Base-by-base conservation (phyloP, 2,113 vertebrate genomes). In the Gasterosteus aculeatus region DNA sequence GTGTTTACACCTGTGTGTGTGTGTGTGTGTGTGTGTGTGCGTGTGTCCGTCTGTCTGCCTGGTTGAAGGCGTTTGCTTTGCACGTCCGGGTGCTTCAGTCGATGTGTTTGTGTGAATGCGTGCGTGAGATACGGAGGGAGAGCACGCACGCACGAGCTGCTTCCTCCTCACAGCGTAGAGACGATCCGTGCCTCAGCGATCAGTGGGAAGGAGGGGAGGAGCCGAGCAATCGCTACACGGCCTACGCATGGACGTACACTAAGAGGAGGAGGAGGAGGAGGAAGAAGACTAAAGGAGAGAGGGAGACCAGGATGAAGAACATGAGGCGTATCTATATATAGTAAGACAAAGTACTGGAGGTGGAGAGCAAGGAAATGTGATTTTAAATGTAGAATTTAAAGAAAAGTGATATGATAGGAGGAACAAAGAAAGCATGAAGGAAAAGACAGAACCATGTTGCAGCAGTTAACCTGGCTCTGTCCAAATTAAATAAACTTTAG, bases 161-260 rank as follows among this genome's bases (percentile, higher is more conserved):
- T 90, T 88, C 77, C 39, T 63, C 85, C 81, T 87, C 77, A 77
- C 56, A 72, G 80, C 69, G 1, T 82, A 49, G 54, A 91, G 80
- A 87, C 76, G 81, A 84, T 91, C 81, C 79, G 77, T 54, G 86
- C 84, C 83, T 69, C 81, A 78, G 64, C 62, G 67, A 62, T 81
- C 83, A 76, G 81, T 71, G 63, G 54, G 62, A 87, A 72, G 74
- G 77, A 77, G 58, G 31, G 75, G 73, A 82, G 66, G 78, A 70
- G 75, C 39, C n/a, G 54, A 79, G 79, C 56, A 38, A 69, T 78
- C 35, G 22, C 61, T 75, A 72, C 66, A 62, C 62, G 35, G 77
- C 80, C 66, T 49, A 77, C 83, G 83, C 22, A 11, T 26, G 58
- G 22, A 68, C 59, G 72, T 31, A 66, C 15, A 56, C 11, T 26